These are phyloP conservation scores for Schizopygopsis pylzovi DNA, from an alignment of 2,797 vertebrate species.

Conservation along the genomic window DNA sequence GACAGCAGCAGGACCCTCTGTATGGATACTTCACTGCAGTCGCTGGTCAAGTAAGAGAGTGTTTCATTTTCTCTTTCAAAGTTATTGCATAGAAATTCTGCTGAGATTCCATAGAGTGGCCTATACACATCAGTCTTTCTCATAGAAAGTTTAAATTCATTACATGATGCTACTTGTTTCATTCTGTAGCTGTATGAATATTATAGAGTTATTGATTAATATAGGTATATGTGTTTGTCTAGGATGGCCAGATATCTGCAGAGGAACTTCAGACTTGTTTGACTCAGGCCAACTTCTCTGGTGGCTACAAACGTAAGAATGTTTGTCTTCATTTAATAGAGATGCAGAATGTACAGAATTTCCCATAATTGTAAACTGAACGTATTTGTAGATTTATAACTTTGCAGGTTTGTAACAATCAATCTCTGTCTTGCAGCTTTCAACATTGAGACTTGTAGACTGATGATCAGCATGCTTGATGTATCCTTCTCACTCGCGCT, in stretches of 20 bases:
- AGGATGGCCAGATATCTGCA: conserved; percentile 95
- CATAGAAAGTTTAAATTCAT: neutral
- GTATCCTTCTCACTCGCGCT: conserved; percentile 86
- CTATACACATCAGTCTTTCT: neutral
- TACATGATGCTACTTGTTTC: neutral
- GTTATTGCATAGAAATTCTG: neutral
- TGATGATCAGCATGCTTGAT: conserved; percentile 96
- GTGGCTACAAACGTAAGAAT: conserved; percentile 90
- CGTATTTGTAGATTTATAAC: neutral
- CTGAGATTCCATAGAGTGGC: neutral
- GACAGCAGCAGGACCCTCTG: conserved; percentile 88
- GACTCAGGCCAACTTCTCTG: conserved; percentile 90
- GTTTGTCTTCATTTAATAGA: neutral
- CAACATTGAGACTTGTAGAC: conserved; percentile 90
- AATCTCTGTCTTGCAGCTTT: conserved; percentile 81
- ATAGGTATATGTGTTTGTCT: neutral
- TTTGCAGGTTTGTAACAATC: neutral
- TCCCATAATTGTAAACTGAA: neutral
- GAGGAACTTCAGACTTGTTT: conserved; percentile 95
- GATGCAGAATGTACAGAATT: neutral
- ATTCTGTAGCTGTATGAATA: neutral
- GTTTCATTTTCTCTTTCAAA: neutral
- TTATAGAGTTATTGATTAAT: neutral
- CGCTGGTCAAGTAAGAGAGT: conserved; percentile 86
- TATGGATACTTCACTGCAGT: conserved; percentile 89